Evolutionary conservation across 1,140 invertebrate species (phyloP), one percentile per base, ranked within the genome.

Genomic region (Dysdera silvatica): DNA sequence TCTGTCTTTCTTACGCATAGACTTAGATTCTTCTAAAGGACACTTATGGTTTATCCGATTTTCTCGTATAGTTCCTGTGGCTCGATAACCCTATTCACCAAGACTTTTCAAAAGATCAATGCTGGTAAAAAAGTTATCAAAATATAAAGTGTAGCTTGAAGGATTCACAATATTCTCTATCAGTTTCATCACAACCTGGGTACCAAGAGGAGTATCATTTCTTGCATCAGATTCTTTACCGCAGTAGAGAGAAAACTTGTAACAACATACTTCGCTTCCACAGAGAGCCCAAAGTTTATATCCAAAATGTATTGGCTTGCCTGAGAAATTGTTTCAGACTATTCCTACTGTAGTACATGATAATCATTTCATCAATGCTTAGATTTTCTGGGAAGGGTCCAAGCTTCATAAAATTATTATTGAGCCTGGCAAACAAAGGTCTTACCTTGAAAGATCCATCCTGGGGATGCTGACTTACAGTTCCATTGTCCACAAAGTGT

Each of bases 301-400:
- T n/a, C 26, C 10, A 31, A 51, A 51, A 12, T 31, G 4, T 37
- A 41, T 35, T 10, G 31, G 53, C 20, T 43, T 55, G 14, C 48
- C 28, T 51, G 29, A 32, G 32, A 8, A 52, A 52, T n/a, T 2
- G 2, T 31, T 52, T 33, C 4, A 52, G 6, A 52, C 8, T 43
- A 55, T 55, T 55, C 35, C 35, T 41, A 55, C 35, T 40, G 35
- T 55, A 55, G 26, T 55, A 41, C 35, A 55, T 2, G 37, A 55
- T 55, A 29, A 43, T 55, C 20, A 55, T 55, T 41, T 43, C 53
- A 55, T 55, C 35, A 55, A 41, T 41, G 35, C 53, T 55, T 55
- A 55, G 20, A 43, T 12, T 26, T 55, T 7, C 23, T 41, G 53
- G 43, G 31, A 55, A 55, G 37, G 40, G 37, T 43, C 53, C 35